Evolutionary conservation across 1,140 invertebrate genomes (phyloP).

Genomic region (Bombus ignitus): DNA sequence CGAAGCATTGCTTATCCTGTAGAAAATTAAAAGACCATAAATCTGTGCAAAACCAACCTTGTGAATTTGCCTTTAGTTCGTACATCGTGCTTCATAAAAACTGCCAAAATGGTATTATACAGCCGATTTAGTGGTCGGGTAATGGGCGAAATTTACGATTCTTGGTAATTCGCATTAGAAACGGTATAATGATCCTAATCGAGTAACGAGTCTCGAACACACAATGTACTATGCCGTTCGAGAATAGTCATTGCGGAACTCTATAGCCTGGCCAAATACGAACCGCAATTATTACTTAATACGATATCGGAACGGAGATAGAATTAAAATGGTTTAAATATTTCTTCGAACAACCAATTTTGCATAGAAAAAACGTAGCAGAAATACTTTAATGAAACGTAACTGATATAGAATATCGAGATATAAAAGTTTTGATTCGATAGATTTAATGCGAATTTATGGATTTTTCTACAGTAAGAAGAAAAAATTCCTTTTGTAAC

Average conservation of each 20-base stretch:
- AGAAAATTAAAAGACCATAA: not conserved
- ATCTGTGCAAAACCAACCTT: not conserved
- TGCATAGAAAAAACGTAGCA: not conserved
- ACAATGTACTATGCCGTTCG: constrained; percentile 37
- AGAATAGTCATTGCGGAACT: constrained; percentile 58
- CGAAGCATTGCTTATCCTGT: too few species aligned
- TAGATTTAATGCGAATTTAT: too few species aligned
- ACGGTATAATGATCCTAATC: constrained; percentile 11
- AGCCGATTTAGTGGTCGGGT: not conserved
- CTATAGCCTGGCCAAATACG: constrained; percentile 65
- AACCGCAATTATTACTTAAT: constrained; percentile 55
- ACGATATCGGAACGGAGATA: not conserved
- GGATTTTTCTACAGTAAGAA: not conserved
- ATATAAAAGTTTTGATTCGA: too few species aligned
- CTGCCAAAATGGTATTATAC: not conserved
- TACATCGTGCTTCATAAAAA: not conserved
- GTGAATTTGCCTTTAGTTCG: not conserved
- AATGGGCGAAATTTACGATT: constrained; percentile 16
- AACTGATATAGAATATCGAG: not conserved
- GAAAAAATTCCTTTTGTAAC: not conserved
- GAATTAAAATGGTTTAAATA: not conserved
- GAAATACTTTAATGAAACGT: not conserved
- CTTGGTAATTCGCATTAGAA: constrained; percentile 27
- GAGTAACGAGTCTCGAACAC: constrained; percentile 23
- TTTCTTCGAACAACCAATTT: not conserved